Evolutionary conservation across 2,888 invertebrate species (phyloP).

Genomic region (Scaptomyza caliginosa): DNA sequence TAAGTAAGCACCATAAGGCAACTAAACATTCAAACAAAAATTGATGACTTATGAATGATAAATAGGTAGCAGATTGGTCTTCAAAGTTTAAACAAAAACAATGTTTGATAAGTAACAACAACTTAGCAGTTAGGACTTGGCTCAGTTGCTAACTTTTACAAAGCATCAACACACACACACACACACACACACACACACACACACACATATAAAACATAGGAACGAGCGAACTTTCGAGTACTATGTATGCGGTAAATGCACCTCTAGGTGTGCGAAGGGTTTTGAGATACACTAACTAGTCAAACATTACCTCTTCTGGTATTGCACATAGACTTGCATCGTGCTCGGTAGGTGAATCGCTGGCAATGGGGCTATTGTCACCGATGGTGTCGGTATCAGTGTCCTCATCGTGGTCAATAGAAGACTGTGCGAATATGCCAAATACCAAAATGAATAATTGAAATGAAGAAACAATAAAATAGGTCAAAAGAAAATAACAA

Average conservation of each 20-base stretch:
- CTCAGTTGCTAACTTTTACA: too few species aligned
- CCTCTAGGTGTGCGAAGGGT: not conserved
- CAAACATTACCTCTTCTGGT: slow-evolving; percentile 63
- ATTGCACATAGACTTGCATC: slow-evolving; percentile 45
- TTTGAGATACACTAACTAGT: slow-evolving; percentile 1
- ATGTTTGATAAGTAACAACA: slow-evolving; percentile 16
- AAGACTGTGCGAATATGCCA: slow-evolving; percentile 55
- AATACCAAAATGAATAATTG: slow-evolving; percentile 36
- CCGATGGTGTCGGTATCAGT: slow-evolving; percentile 63
- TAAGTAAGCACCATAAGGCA: too few species aligned
- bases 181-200: slow-evolving; percentile 12
- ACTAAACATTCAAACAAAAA: not conserved
- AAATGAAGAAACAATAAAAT: not conserved
- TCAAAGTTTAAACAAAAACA: not conserved
- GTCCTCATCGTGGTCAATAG: slow-evolving; percentile 66
- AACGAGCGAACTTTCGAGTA: slow-evolving; percentile 23
- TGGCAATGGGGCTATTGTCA: slow-evolving; percentile 69
- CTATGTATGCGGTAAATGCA: not conserved
- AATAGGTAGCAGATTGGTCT: not conserved
- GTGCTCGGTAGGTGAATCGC: slow-evolving; percentile 71
- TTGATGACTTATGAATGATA: not conserved
- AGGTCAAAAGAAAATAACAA: slow-evolving; percentile 36
- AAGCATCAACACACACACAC: slow-evolving; percentile 23
- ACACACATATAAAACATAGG: slow-evolving; percentile 18
- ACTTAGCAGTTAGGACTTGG: slow-evolving; percentile 16